Evolutionary conservation across 2,888 invertebrate genomes (phyloP), one percentile per base, ranked within the genome.

Genomic region (Watsonalla binaria): DNA sequence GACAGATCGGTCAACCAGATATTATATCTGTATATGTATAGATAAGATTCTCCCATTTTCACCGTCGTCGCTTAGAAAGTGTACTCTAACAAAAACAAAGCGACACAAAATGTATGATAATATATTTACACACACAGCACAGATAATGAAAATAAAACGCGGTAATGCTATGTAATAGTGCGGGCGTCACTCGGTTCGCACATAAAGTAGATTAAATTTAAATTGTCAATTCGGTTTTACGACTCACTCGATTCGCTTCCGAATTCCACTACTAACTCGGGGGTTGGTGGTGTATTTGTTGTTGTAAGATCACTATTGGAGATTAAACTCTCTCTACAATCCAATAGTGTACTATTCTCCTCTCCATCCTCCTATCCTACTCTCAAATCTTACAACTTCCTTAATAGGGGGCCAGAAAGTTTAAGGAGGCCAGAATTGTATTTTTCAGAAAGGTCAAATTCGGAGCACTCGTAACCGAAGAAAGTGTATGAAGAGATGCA

Each of bases 121-220:
- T 49, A 6, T 15, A 56, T 59, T 56, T 46, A 52, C 46, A 24
- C 51, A 50, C 47, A 49, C 46, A 57, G 59, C 53, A 66, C 55
- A 62, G 57, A 66, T 68, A 72, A 68, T 66, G 65, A 67, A 64
- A 70, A 76, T 72, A 74, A 73, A 74, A 72, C 62, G 65, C 74
- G 62, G 64, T 66, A 72, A 70, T 72, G 74, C 68, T 63, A 67
- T 69, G 71, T 77, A 74, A 78, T 79, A 82, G 81, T 80, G 81
- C 70, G 78, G 70, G 68, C 74, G 74, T 78, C 74, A 71, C 76
- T 70, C 68, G 70, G 51, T 64, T 61, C 68, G 65, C 66, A 63
- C 78, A 80, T 86, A 85, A 86, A 86, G 82, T 80, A 81, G 84
- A 87, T 87, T 86, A 86, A 86, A 87, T 87, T 84, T 83, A 85